A percentile compares a stretch with the other conserved stretches of the same genome.
These are phyloP conservation scores for Euglossa dilemma DNA, from an alignment of 1,140 invertebrate genomes.

Conservation along the genomic window DNA sequence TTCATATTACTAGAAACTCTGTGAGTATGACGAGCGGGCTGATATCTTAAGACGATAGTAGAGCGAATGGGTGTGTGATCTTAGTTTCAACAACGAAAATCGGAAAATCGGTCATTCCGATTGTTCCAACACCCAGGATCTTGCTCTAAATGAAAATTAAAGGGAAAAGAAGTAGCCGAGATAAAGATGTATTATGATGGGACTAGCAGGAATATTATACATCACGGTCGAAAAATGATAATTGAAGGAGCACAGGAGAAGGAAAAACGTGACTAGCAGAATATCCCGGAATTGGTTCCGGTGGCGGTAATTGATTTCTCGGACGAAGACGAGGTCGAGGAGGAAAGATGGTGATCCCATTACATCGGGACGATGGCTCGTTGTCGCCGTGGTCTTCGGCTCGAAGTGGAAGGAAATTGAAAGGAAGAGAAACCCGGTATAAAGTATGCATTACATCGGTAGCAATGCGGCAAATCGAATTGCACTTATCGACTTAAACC, in stretches of 20 bases:
- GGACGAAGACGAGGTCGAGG: constrained; percentile 22
- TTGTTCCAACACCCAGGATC: too few species aligned
- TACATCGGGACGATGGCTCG: constrained; percentile 33
- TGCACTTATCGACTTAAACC: constrained; percentile 54
- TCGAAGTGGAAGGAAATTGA: constrained; percentile 35
- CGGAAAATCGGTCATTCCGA: too few species aligned
- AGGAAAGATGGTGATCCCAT: constrained; percentile 43
- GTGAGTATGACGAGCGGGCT: too few species aligned
- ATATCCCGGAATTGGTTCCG: constrained; percentile 33
- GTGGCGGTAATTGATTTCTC: constrained; percentile 45
- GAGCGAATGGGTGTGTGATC: too few species aligned
- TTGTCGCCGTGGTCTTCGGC: constrained; percentile 38
- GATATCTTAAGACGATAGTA: too few species aligned
- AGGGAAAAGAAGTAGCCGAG: too few species aligned
- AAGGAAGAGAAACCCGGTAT: constrained; percentile 47
- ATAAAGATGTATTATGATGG: too few species aligned
- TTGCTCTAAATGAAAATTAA: too few species aligned
- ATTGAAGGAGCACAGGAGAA: neutral
- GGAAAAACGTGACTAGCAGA: constrained; percentile 32
- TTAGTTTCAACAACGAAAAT: too few species aligned
- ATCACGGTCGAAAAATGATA: neutral
- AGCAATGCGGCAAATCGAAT: constrained; percentile 55
- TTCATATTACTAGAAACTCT: too few species aligned
- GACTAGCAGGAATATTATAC: neutral
- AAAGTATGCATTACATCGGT: constrained; percentile 56